These are phyloP conservation scores for Cervus canadensis DNA, from an alignment of 2,113 vertebrate species.

Conservation along the genomic window DNA sequence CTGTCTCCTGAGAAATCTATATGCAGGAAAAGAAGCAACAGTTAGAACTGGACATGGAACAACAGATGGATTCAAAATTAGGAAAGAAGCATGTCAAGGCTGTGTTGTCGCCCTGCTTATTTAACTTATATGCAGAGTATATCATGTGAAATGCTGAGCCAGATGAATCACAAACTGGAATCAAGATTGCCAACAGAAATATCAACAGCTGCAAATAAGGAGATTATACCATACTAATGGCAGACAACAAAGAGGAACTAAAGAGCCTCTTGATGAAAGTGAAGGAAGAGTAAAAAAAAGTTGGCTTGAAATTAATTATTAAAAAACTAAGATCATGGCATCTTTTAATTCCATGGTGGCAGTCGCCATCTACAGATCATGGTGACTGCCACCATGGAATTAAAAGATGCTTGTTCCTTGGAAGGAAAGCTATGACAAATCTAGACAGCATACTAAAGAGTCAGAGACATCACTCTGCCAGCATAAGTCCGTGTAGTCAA, in stretches of 20 bases:
- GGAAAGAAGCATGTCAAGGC: not conserved
- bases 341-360: not conserved
- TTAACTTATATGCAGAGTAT: not conserved
- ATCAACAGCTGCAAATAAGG: not conserved
- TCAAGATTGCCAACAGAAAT: not conserved
- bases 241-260: not conserved
- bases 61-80: not conserved
- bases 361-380: too few species aligned
- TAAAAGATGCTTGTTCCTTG: not conserved
- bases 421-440: not conserved
- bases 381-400: not conserved
- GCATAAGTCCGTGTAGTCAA: not conserved
- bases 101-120: not conserved
- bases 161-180: not conserved
- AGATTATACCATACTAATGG: not conserved
- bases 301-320: not conserved
- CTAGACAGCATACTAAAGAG: not conserved
- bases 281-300: not conserved
- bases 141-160: not conserved
- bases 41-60: not conserved
- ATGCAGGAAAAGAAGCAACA: not conserved
- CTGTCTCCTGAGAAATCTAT: not conserved
- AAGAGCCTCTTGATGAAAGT: not conserved
- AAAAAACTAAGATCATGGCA: not conserved
- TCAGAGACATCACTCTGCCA: not conserved